These are phyloP conservation scores for Mesocentrotus franciscanus DNA, from an alignment of 53 echinoderm and acorn worm species.

Conservation along the genomic window DNA sequence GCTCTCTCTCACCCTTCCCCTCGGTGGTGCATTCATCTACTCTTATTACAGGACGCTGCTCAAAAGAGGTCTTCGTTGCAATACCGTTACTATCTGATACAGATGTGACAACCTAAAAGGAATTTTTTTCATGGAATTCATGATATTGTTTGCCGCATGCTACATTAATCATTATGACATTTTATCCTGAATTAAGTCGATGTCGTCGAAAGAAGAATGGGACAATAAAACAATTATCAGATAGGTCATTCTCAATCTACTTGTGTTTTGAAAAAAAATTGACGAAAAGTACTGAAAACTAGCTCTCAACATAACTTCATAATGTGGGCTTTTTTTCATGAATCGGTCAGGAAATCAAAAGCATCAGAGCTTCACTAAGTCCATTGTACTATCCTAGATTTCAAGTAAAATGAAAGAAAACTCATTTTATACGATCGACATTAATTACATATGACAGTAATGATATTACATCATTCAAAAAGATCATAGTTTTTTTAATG, in stretches of 20 bases:
- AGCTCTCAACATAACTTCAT: too few relatives aligned
- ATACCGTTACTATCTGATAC: slow-evolving; percentile 53
- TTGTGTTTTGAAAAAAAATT: too few relatives aligned
- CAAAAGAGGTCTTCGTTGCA: slow-evolving; percentile 54
- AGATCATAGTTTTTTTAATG: neutral
- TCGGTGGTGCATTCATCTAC: slow-evolving; percentile 56
- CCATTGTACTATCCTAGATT: neutral
- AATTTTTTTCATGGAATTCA: neutral
- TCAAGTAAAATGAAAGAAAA: neutral
- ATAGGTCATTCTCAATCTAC: too few relatives aligned
- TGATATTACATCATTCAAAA: neutral
- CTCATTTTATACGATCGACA: neutral
- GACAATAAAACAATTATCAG: too few relatives aligned
- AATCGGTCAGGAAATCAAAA: neutral
- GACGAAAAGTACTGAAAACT: too few relatives aligned
- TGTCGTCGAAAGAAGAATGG: neutral
- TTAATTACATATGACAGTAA: neutral
- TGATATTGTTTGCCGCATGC: neutral
- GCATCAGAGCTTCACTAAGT: neutral
- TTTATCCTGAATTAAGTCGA: neutral
- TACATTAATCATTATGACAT: neutral
- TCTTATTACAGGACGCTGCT: slow-evolving; percentile 58
- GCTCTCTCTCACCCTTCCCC: neutral
- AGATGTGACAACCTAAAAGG: slow-evolving; percentile 37
- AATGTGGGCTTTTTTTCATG: neutral